phyloP scores from a whole-genome alignment of 2,888 invertebrate genomes.

The Eupithecia tripunctaria region DNA sequence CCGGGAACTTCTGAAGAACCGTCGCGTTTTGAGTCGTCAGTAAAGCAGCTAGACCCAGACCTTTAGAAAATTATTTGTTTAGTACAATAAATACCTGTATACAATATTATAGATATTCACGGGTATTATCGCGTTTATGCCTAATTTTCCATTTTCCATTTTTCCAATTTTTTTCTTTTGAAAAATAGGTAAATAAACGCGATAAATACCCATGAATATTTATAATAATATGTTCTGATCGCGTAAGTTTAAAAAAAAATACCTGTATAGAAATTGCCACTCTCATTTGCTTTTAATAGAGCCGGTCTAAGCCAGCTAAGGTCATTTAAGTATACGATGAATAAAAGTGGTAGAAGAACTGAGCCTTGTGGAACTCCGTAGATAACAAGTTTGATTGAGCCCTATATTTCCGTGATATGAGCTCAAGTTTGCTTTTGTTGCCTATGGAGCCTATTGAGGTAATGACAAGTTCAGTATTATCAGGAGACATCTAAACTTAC shows the following conservation, averaged over 20 bases:
- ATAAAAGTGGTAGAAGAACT: not conserved
- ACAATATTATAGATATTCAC: no score
- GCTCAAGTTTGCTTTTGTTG: no score
- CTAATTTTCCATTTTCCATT: no score
- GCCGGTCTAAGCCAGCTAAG: not conserved
- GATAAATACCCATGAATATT: no score
- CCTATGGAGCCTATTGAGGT: no score
- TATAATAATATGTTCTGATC: no score
- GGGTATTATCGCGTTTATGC: no score
- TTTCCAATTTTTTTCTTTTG: no score
- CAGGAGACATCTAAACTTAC: no score
- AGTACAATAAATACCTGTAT: not conserved
- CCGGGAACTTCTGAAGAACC: conserved; percentile 89
- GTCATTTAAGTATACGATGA: not conserved
- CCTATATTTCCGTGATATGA: not conserved
- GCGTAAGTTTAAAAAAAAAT: no score
- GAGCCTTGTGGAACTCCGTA: not conserved
- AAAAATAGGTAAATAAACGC: no score
- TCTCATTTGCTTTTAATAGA: not conserved
- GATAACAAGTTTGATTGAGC: not conserved
- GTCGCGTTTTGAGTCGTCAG: conserved; percentile 88
- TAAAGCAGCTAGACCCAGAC: conserved; percentile 86
- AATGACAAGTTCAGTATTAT: no score
- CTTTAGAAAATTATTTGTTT: conserved; percentile 52
- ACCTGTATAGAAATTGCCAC: not conserved